phyloP scores from a whole-genome alignment of 2,797 vertebrate species.

The Threskiornis aethiopicus region DNA sequence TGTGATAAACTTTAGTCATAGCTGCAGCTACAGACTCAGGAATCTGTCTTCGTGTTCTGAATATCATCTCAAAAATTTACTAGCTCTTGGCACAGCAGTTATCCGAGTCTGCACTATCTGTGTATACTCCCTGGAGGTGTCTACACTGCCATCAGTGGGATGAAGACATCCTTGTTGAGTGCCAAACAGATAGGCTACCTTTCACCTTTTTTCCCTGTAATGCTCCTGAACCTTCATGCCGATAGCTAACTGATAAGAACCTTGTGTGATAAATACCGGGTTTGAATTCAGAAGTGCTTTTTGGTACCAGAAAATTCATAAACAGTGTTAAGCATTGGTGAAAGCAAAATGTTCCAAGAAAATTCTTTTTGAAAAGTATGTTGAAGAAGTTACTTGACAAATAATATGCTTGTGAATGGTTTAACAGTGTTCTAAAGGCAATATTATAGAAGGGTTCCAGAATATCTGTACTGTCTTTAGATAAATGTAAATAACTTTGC shows the following conservation, averaged over 20 bases:
- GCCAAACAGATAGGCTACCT: background rate
- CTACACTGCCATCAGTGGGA: background rate
- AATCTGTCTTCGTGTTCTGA: background rate
- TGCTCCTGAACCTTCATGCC: background rate
- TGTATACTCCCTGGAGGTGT: background rate
- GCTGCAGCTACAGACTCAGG: background rate
- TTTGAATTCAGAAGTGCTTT: background rate
- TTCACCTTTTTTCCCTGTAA: background rate
- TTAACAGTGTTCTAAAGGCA: background rate
- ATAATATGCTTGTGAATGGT: background rate
- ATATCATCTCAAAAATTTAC: background rate
- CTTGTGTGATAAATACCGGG: background rate
- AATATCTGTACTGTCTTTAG: background rate
- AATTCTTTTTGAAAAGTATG: background rate
- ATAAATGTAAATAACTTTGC: background rate
- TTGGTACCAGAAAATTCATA: background rate
- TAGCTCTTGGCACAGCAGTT: background rate
- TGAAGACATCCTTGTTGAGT: background rate
- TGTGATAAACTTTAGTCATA: background rate
- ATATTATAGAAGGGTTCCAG: background rate
- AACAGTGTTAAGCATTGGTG: background rate
- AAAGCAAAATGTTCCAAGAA: background rate
- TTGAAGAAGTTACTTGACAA: background rate
- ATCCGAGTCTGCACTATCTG: rapidly evolving
- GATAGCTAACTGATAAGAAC: background rate